Base-by-base conservation (phyloP, 92 coral and sea anemone species). In the Diadumene lineata region DNA sequence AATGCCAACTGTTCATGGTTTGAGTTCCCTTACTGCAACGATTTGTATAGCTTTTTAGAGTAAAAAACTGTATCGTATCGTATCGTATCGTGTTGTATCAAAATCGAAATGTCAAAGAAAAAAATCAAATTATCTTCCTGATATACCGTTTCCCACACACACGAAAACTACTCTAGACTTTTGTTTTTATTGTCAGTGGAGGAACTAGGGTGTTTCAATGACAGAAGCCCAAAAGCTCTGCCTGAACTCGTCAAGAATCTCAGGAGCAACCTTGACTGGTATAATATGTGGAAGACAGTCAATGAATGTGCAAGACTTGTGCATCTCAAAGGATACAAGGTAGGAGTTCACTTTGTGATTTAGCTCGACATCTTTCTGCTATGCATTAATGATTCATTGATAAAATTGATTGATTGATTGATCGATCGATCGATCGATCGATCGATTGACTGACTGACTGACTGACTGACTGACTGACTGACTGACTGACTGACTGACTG, bases 231-330 rank as follows among this genome's bases (percentile, higher is more conserved):
- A 31, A 84, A 84, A 53, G 81, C 92, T 13, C 69, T 92, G 30
- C 90, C 89, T 7, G 66, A 34, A 43, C 50, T 72, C 7, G 33
- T 81, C 24, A 79, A 87, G 44, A 78, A 85, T 48, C 61, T 93
- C 63, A 81, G 97, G 0, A 17, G 43, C 2, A 31, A 11, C 22
- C 90, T 93, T 34, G 88, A 88, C 73, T 93, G 98, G 98, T 77
- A 70, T 62, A 81, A 93, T 66, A 76, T 93, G 89, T 82, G 79
- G 69, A 90, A 85, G 64, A 90, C 89, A 13, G 58, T 87, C 57
- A 66, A 72, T 27, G 78, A 82, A 27, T 93, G 98, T 77, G 91
- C 90, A 1, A 61, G 77, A 53, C 82, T 87, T 9, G 87, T 84
- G 0, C 78, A 85, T 64, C 76, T 75, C 18, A 85, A 73, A 22